Conservation (phyloP, 2,113 vertebrate genomes). For the Seriola quinqueradiata region DNA sequence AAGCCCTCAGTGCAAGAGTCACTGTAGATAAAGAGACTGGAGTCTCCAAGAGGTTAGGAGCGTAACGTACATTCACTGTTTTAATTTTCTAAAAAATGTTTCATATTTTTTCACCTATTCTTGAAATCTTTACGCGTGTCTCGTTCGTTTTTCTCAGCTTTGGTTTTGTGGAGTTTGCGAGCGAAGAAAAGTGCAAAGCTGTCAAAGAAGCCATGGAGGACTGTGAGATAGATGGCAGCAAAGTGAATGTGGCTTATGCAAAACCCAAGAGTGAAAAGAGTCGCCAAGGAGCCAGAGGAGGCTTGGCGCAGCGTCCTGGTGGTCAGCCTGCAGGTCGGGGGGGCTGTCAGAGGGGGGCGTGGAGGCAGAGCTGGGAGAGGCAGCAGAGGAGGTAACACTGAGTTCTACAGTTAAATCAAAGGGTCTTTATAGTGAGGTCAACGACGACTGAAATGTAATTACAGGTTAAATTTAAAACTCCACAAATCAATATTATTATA, state of each 20-base stretch:
- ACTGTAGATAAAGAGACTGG: constrained; percentile 88
- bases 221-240: constrained; percentile 92
- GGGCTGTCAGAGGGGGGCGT: constrained; percentile 60
- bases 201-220: constrained; percentile 93
- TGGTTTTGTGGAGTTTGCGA: constrained; percentile 94
- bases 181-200: constrained; percentile 89
- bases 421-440: no score
- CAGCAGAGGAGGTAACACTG: constrained; percentile 36
- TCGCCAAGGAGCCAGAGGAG: not conserved
- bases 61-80: not conserved
- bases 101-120: not conserved
- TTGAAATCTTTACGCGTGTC: not conserved
- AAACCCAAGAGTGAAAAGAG: constrained; percentile 84
- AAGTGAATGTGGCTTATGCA: constrained; percentile 91
- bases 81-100: not conserved
- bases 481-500: not conserved
- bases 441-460: not conserved
- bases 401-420: not conserved
- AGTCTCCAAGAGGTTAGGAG: constrained; percentile 89
- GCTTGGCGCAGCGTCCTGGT: not conserved
- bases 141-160: constrained; percentile 81
- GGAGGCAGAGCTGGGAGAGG: constrained; percentile 12
- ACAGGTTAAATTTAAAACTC: not conserved
- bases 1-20: constrained; percentile 88
- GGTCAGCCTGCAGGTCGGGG: constrained; percentile 26